Conservation (phyloP, 2,888 invertebrate genomes). For the Norana najaformis region DNA sequence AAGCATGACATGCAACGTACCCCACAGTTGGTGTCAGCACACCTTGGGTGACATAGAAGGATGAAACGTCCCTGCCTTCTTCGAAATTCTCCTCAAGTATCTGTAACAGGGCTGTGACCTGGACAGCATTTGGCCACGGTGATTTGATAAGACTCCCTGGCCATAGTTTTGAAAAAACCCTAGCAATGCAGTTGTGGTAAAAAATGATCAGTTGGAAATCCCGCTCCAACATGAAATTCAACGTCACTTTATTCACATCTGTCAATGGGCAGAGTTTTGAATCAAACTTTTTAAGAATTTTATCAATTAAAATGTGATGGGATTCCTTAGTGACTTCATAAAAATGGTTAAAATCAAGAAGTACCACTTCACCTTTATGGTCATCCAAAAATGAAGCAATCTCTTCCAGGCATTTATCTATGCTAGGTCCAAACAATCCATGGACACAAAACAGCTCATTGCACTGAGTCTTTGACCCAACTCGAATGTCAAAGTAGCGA, state of each 20-base stretch:
- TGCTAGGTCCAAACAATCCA: background rate
- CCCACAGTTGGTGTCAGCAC: background rate
- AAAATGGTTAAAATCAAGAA: slow-evolving; percentile 22
- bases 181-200: background rate
- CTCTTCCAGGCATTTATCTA: background rate
- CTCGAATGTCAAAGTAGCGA: slow-evolving; percentile 16
- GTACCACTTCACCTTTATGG: background rate
- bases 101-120: background rate
- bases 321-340: background rate
- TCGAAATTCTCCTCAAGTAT: background rate
- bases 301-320: background rate
- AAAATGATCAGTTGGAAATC: background rate
- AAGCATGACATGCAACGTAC: background rate
- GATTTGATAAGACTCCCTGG: background rate
- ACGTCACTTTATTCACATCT: background rate
- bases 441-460: background rate
- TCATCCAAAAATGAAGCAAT: background rate
- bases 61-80: background rate
- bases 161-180: background rate
- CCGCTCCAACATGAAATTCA: background rate
- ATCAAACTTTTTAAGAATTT: background rate
- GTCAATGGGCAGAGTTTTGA: background rate
- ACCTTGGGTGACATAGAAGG: slow-evolving; percentile 8
- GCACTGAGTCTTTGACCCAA: background rate
- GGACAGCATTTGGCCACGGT: background rate